A percentile compares a stretch with the other conserved stretches of the same genome.
These are phyloP conservation scores for Eulimnadia texana DNA, from an alignment of 1,140 invertebrate genomes.

Conservation along the genomic window DNA sequence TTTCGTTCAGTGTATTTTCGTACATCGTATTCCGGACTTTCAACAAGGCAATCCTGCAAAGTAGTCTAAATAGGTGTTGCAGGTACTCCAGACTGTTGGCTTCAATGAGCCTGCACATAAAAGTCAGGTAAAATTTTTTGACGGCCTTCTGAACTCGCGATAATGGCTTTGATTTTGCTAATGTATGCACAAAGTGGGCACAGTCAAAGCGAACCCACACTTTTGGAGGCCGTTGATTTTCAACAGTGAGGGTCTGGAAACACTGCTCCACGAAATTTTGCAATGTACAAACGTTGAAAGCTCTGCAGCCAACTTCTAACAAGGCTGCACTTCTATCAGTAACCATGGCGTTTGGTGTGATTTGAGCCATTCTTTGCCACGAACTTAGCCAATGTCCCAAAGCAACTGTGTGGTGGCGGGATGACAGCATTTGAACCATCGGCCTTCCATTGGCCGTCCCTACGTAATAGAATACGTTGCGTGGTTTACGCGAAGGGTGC, in stretches of 20 bases:
- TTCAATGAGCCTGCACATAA: background rate
- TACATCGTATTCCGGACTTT: background rate
- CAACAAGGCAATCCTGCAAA: background rate
- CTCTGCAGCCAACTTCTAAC: background rate
- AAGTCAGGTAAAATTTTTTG: background rate
- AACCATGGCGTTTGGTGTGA: background rate
- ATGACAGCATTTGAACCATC: background rate
- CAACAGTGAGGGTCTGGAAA: background rate
- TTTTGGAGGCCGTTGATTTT: background rate
- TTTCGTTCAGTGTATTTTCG: background rate
- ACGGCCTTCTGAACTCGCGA: background rate
- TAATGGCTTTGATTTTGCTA: background rate
- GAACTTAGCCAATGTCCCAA: background rate
- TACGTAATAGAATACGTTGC: background rate
- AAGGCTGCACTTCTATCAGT: background rate
- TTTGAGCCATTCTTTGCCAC: background rate
- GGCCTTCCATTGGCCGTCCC: background rate
- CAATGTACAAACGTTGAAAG: background rate
- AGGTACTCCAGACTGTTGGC: background rate
- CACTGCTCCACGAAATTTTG: background rate
- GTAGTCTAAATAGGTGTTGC: background rate
- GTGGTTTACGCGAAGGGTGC: background rate
- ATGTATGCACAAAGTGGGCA: background rate
- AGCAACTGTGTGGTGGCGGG: background rate
- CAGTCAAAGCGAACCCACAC: background rate